A percentile compares a stretch with the other conserved stretches of the same genome.
These are phyloP conservation scores for Oreochromis grahami DNA, from an alignment of 2,797 vertebrate species.

Conservation along the genomic window DNA sequence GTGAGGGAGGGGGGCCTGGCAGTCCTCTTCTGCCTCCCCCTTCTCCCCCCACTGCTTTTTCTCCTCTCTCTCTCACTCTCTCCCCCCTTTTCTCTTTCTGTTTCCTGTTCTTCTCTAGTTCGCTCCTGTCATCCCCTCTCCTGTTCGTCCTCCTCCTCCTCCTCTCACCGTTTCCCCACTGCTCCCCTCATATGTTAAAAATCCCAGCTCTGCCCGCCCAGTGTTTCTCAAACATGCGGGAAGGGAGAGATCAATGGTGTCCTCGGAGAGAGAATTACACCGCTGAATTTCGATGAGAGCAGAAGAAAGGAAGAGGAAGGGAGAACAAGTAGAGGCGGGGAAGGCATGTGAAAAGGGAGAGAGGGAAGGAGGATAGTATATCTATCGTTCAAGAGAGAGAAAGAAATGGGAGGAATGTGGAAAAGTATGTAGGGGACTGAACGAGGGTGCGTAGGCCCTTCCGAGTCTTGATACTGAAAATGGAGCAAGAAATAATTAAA, in stretches of 20 bases:
- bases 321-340: conserved; percentile 65
- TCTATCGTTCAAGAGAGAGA: conserved; percentile 41
- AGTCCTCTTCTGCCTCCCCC: conserved; percentile 4
- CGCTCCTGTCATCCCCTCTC: conserved; percentile 30
- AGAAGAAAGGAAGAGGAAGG: conserved; percentile 66
- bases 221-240: conserved; percentile 52
- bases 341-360: conserved; percentile 59
- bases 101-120: conserved; percentile 24
- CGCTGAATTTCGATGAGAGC: conserved; percentile 70
- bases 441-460: background rate
- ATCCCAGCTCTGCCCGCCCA: conserved; percentile 41
- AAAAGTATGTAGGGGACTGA: conserved; percentile 32
- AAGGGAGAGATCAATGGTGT: conserved; percentile 70
- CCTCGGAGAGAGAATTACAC: conserved; percentile 63
- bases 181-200: conserved; percentile 7
- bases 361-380: conserved; percentile 45
- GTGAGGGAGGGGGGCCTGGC: conserved; percentile 14
- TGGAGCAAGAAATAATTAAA: background rate
- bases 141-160: conserved; percentile 11
- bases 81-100: conserved; percentile 16
- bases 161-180: conserved; percentile 12
- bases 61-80: background rate
- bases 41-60: background rate
- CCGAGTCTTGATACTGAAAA: background rate
- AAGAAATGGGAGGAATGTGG: conserved; percentile 58